phyloP scores from a whole-genome alignment of 1,140 invertebrate species.

The Holotrichia oblita region DNA sequence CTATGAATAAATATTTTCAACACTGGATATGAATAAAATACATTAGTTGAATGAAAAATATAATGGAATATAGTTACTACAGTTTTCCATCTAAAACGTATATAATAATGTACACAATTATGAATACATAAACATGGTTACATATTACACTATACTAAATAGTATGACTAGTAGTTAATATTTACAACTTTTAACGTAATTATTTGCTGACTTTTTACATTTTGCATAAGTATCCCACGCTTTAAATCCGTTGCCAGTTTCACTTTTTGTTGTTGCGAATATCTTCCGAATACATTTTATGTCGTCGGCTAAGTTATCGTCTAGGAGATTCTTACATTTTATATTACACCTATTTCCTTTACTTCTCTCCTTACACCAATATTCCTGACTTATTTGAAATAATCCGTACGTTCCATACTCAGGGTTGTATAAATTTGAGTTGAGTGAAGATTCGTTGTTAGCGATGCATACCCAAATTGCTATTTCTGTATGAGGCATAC shows the following conservation, averaged over 20 bases:
- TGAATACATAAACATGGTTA: no score
- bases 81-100: no score
- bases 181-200: constrained; percentile 19
- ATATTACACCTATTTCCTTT: constrained; percentile 65
- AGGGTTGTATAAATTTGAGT: constrained; percentile 71
- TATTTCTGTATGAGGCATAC: constrained; percentile 67
- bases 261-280: constrained; percentile 68
- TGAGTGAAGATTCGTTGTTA: constrained; percentile 74
- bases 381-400: constrained; percentile 78
- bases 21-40: no score
- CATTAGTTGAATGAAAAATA: no score
- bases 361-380: no score
- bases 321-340: constrained; percentile 67
- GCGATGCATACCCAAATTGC: constrained; percentile 81
- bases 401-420: constrained; percentile 76
- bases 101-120: no score
- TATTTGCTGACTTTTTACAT: background rate
- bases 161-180: no score
- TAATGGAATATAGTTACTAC: no score
- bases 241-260: constrained; percentile 75
- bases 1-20: no score
- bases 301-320: constrained; percentile 75
- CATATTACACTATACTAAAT: no score
- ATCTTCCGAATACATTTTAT: constrained; percentile 71
- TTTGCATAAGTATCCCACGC: constrained; percentile 73